Percentiles rank a stretch among this genome's conserved stretches.
Evolutionary conservation across 2,113 vertebrate genomes (phyloP).

Genomic region (Platycercus adscitus): DNA sequence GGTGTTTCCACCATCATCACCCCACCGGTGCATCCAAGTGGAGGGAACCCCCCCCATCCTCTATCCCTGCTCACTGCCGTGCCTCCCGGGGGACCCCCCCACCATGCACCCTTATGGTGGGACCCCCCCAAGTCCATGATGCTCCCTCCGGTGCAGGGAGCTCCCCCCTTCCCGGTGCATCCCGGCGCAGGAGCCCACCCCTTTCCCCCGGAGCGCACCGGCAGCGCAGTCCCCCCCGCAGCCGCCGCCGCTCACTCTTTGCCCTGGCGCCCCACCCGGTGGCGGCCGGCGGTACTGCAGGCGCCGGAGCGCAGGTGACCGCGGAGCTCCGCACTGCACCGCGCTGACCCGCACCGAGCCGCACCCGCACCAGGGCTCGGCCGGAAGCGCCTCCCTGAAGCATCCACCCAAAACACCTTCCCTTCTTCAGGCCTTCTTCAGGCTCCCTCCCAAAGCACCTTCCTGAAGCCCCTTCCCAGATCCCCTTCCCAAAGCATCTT

Average conservation of each 20-base stretch:
- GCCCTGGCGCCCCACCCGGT: slow-evolving; percentile 74
- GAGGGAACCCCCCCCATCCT: too few relatives aligned
- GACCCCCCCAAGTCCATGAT: background rate
- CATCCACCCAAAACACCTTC: background rate
- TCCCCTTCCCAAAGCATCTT: background rate
- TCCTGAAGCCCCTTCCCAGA: background rate
- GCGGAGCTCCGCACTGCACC: background rate
- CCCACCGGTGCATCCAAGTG: background rate
- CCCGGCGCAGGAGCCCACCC: background rate
- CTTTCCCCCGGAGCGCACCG: background rate
- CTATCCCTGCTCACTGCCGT: too few relatives aligned
- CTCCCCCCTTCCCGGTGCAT: background rate
- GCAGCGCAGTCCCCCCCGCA: background rate
- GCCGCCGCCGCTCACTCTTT: slow-evolving; percentile 50
- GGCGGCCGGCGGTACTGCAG: slow-evolving; percentile 43
- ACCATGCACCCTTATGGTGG: too few relatives aligned
- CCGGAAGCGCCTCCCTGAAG: background rate
- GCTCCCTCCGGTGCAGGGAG: too few relatives aligned
- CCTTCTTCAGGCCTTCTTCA: background rate
- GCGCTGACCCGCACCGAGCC: background rate
- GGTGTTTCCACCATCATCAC: background rate
- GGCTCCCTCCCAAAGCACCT: background rate
- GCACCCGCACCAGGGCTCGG: background rate
- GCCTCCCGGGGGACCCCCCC: background rate
- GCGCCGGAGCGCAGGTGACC: background rate